These are phyloP conservation scores for Colistium nudipinnis DNA, from an alignment of 2,113 vertebrate genomes.

Conservation along the genomic window DNA sequence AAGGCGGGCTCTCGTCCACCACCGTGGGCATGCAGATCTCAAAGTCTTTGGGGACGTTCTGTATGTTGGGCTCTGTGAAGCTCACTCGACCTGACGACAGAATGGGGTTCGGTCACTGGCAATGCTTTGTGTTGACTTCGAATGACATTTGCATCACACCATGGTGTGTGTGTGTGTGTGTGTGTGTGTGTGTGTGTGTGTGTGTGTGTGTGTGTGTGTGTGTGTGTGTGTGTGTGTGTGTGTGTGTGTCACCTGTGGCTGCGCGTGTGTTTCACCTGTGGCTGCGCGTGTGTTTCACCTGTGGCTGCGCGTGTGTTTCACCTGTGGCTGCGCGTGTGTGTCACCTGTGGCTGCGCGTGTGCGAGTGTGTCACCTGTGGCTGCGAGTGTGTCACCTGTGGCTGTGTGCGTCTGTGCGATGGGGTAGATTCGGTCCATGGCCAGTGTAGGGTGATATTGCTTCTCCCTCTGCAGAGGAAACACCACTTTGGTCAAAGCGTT, in stretches of 20 bases:
- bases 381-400: conserved; percentile 85
- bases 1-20: conserved; percentile 88
- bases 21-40: conserved; percentile 90
- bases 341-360: conserved; percentile 96
- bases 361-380: too few species aligned
- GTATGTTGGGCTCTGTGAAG: conserved; percentile 96
- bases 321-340: conserved; percentile 97
- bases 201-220: conserved; percentile 92
- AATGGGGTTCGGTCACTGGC: conserved; percentile 6
- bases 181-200: conserved; percentile 96
- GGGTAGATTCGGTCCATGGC: conserved; percentile 95
- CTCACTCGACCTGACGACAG: conserved; percentile 87
- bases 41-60: conserved; percentile 98
- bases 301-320: conserved; percentile 95
- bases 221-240: too few species aligned
- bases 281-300: conserved; percentile 95
- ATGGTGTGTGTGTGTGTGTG: background rate
- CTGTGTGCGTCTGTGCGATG: conserved; percentile 91
- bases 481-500: conserved; percentile 95
- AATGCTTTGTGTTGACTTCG: background rate
- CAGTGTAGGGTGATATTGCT: conserved; percentile 81
- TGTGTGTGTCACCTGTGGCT: conserved; percentile 96
- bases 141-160: background rate
- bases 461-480: conserved; percentile 93
- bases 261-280: conserved; percentile 95